Evolutionary conservation across 2,113 vertebrate species (phyloP), one percentile per base, ranked within the genome.

Genomic region (Nothobranchius furzeri): DNA sequence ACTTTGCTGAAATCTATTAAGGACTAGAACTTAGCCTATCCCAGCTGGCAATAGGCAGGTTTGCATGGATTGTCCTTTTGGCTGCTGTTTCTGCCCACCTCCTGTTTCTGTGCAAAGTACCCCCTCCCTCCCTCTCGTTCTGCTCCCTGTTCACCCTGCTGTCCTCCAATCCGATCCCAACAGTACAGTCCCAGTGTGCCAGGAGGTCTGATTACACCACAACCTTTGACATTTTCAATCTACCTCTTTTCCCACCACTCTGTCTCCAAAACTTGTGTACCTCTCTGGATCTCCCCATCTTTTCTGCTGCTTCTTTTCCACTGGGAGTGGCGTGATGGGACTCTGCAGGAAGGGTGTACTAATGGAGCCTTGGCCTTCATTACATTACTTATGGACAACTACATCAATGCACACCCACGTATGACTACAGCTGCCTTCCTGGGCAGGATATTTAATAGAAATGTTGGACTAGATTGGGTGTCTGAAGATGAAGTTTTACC

Each of bases 281-380:
- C 17, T 76, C n/a, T 73, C 64, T 51, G 15, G 68, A 46, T 84
- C 30, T 71, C 46, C 30, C 56, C 64, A 57, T 35, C 59, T 75
- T 40, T 12, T 75, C 65, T 54, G 13, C 56, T 57, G 70, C 42
- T 65, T 48, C 60, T 51, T 80, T 59, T 82, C 82, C 80, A 60
- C 64, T 78, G 86, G 84, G 83, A 86, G 68, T 75, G 63, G 63
- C 58, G 15, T 78, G 85, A 90, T 88, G 77, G 79, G 77, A 65
- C 79, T 75, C 59, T 82, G 67, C 85, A 91, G 86, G 83, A 90
- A 88, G 74, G 51, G 75, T 76, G 70, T 78, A 75, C 52, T 87
- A 88, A 89, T 89, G 83, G 84, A 86, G 57, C 78, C 75, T 50
- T 37, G 62, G 79, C 70, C 73, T 85, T 91, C 83, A 90, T 88